Percentiles rank a stretch among this genome's conserved stretches.
phyloP scores from a whole-genome alignment of 2,888 invertebrate genomes.

The Pachymerium ferrugineum region DNA sequence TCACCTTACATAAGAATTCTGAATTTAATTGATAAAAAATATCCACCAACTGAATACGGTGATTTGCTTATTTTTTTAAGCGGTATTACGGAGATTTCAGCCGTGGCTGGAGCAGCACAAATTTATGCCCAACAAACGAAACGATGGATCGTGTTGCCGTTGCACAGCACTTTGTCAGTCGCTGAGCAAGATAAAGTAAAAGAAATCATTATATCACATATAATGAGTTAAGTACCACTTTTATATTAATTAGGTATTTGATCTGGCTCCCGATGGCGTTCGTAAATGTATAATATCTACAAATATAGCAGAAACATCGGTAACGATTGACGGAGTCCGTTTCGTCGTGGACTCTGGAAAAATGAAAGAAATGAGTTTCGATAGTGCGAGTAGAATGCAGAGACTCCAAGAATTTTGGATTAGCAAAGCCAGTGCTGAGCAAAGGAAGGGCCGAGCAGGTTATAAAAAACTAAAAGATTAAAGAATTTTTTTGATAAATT shows the following conservation, averaged over 20 bases:
- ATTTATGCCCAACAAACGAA: slow-evolving; percentile 70
- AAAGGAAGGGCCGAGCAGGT: slow-evolving; percentile 84
- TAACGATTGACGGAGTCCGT: slow-evolving; percentile 95
- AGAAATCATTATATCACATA: too few relatives aligned
- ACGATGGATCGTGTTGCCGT: slow-evolving; percentile 85
- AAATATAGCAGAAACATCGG: slow-evolving; percentile 97
- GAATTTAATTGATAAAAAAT: slow-evolving; percentile 85
- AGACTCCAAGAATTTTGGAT: slow-evolving; percentile 90
- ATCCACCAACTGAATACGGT: slow-evolving; percentile 76
- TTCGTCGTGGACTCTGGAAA: slow-evolving; percentile 97
- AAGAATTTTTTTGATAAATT: not conserved
- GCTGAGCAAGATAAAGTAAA: slow-evolving; percentile 87
- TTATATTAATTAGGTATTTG: slow-evolving; percentile 64
- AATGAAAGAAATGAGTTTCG: slow-evolving; percentile 95
- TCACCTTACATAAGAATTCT: slow-evolving; percentile 88
- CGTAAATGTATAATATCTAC: slow-evolving; percentile 96
- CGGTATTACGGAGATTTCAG: slow-evolving; percentile 86
- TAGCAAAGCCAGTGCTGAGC: slow-evolving; percentile 95
- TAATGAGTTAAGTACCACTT: not conserved
- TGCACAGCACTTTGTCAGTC: slow-evolving; percentile 88
- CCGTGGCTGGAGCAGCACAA: slow-evolving; percentile 76
- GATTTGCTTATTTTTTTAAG: slow-evolving; percentile 93
- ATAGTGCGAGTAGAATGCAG: slow-evolving; percentile 83
- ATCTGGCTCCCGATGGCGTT: slow-evolving; percentile 87
- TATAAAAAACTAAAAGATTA: slow-evolving; percentile 23